Percentiles rank a stretch among this genome's conserved stretches.
phyloP scores from a whole-genome alignment of 1,140 invertebrate genomes.

The Penaeus japonicus region DNA sequence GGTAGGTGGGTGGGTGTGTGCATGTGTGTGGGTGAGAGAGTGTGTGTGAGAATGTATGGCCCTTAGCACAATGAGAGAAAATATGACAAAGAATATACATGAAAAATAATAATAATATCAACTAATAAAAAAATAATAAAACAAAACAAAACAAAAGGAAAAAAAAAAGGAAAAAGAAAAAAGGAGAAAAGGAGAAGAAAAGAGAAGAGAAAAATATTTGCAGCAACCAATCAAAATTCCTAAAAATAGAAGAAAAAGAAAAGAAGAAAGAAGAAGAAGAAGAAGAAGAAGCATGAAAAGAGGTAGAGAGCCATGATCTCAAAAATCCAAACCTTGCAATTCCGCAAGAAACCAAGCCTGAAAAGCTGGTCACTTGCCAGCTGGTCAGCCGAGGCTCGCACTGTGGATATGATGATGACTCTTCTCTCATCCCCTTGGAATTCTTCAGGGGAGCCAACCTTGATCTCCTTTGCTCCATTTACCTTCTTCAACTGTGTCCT shows the following conservation, averaged over 20 bases:
- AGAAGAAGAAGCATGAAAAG: not conserved
- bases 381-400: slow-evolving; percentile 69
- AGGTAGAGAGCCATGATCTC: not conserved
- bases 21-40: no score
- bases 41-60: no score
- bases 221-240: no score
- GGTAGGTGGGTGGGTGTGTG: no score
- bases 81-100: no score
- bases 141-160: no score
- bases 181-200: not conserved
- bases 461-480: slow-evolving; percentile 39
- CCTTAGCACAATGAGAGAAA: no score
- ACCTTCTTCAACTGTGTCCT: slow-evolving; percentile 1
- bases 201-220: not conserved
- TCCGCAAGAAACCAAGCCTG: slow-evolving; percentile 49
- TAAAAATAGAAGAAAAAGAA: not conserved
- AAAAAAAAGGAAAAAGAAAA: not conserved
- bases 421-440: slow-evolving; percentile 93
- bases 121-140: no score
- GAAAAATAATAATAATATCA: no score
- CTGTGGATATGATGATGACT: slow-evolving; percentile 87
- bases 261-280: not conserved
- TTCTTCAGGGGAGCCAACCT: slow-evolving; percentile 93
- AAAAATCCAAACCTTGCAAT: slow-evolving; percentile 28
- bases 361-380: slow-evolving; percentile 23